phyloP scores from a whole-genome alignment of 2,113 vertebrate species.

The Halcyon malimbica region DNA sequence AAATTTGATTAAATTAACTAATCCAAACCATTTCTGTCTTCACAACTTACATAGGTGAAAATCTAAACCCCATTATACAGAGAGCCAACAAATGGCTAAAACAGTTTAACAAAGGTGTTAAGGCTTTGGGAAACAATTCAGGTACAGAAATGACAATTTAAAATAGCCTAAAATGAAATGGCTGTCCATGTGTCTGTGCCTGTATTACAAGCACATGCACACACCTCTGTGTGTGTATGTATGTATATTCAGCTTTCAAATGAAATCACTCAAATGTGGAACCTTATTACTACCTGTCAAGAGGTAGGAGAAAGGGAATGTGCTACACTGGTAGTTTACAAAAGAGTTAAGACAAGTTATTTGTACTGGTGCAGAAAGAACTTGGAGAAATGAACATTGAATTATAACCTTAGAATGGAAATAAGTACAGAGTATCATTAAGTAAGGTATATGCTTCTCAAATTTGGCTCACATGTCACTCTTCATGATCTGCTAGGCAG shows the following conservation, averaged over 20 bases:
- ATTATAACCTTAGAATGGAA: not conserved
- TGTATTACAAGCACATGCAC: not conserved
- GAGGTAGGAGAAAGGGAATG: not conserved
- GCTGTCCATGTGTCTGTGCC: not conserved
- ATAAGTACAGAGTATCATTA: not conserved
- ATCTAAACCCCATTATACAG: not conserved
- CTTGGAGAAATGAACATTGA: not conserved
- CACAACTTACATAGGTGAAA: not conserved
- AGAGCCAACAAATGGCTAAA: not conserved
- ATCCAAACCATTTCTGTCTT: not conserved
- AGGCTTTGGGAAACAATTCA: not conserved
- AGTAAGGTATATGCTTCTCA: not conserved
- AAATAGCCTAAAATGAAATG: not conserved
- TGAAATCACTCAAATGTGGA: not conserved
- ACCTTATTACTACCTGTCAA: not conserved
- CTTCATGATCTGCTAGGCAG: not conserved
- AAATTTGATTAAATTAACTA: not conserved
- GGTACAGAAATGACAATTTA: not conserved
- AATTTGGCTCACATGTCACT: not conserved
- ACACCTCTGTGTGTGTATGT: not conserved
- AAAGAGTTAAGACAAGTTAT: not conserved
- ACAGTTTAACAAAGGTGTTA: not conserved
- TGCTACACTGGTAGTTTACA: not conserved
- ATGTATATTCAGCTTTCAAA: not conserved
- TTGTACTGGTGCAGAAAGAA: not conserved